Percentiles rank a stretch among this genome's conserved stretches.
These are phyloP conservation scores for Leucophora obtusa DNA, from an alignment of 2,888 invertebrate species.

Conservation along the genomic window DNA sequence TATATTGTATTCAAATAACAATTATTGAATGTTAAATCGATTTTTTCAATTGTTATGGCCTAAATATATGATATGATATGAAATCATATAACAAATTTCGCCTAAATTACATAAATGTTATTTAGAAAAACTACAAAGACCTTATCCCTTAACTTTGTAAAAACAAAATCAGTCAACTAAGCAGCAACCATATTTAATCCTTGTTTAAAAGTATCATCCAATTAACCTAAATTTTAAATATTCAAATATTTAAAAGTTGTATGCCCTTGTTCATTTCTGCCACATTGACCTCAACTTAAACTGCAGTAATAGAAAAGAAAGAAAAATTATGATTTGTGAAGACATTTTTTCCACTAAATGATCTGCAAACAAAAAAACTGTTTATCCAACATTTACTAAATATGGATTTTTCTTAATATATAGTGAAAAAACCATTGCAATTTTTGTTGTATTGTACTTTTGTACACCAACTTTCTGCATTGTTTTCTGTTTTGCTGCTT, in stretches of 20 bases:
- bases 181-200: neutral
- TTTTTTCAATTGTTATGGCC: neutral
- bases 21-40: neutral
- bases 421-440: neutral
- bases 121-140: too few species aligned
- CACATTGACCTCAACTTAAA: constrained; percentile 44
- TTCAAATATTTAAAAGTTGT: constrained; percentile 49
- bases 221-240: neutral
- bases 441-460: neutral
- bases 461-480: constrained; percentile 2
- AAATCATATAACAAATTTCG: too few species aligned
- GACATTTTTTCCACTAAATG: constrained; percentile 56
- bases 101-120: too few species aligned
- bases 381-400: constrained; percentile 52
- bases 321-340: constrained; percentile 45
- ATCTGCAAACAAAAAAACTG: constrained; percentile 43
- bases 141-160: too few species aligned
- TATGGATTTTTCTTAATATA: constrained; percentile 21
- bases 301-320: constrained; percentile 19
- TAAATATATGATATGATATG: too few species aligned
- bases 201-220: neutral
- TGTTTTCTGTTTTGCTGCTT: neutral
- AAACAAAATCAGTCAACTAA: too few species aligned
- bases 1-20: neutral
- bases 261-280: constrained; percentile 39